Evolutionary conservation across 2,888 invertebrate species (phyloP), one percentile per base, ranked within the genome.

Genomic region (Petrolisthes manimaculis): DNA sequence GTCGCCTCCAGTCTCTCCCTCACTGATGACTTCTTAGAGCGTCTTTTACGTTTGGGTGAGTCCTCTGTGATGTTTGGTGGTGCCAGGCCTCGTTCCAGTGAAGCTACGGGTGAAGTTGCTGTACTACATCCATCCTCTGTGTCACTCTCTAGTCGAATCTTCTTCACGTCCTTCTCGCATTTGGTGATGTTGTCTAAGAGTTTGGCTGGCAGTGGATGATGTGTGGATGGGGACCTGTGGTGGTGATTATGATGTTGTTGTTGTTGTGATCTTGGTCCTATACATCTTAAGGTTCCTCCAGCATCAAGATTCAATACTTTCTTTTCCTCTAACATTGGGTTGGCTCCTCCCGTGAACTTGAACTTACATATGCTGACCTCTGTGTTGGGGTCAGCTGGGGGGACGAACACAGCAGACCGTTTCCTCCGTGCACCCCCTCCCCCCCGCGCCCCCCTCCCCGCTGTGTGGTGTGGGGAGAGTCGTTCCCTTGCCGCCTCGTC

Each of bases 301-400:
- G 97, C 96, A 93, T 97, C 97, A 0, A 97, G 97, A 0, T 97
- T 97, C 0, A 97, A 94, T 95, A 97, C 97, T 93, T 97, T 97
- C 93, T 97, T 97, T 92, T 97, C 97, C 92, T 97, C 97, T 81
- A 97, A 92, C 88, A 96, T 96, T 0, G 97, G 97, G 91, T 97
- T 97, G 0, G 97, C 96, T 0, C 97, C 97, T 0, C 97, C 97
- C 0, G 97, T 97, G 92, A 97, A 97, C 93, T 97, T 97, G 92
- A 97, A 97, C 93, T 97, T 97, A 93, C 97, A 97, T 92, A 97
- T 97, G 93, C 96, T 96, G 75, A 97, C 97, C 91, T 93, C 91
- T 2, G 88, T 91, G 81, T 75, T 89, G 69, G 88, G 86, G 56
- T 88, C 86, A 24, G 86, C 88, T 12, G 89, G 89, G 6, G 91